These are phyloP conservation scores for Gorsachius magnificus DNA, from an alignment of 2,797 vertebrate species.

Conservation along the genomic window DNA sequence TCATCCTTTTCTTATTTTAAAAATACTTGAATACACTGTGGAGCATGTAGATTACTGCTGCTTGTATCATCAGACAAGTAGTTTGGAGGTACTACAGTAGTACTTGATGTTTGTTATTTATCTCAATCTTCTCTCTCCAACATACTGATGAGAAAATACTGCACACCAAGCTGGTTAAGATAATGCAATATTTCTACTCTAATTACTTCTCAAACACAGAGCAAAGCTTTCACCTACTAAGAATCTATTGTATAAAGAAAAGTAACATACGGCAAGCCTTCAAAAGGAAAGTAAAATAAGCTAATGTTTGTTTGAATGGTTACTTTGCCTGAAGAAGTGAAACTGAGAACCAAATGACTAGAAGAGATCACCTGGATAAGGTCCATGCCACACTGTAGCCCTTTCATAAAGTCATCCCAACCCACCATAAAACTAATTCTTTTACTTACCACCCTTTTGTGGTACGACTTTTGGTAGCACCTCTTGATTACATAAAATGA, in stretches of 20 bases:
- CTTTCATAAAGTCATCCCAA: neutral
- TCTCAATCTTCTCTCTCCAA: neutral
- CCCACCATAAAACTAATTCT: neutral
- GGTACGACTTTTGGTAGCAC: neutral
- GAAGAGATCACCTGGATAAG: neutral
- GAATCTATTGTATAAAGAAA: neutral
- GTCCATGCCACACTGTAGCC: neutral
- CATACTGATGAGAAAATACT: neutral
- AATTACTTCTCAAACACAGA: neutral
- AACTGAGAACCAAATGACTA: neutral
- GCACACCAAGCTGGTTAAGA: neutral
- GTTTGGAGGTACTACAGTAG: neutral
- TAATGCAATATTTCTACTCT: neutral
- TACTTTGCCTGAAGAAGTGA: neutral
- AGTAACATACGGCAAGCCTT: neutral
- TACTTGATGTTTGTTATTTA: neutral
- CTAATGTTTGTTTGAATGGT: neutral
- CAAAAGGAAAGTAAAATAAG: neutral
- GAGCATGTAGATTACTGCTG: neutral
- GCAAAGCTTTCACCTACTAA: neutral
- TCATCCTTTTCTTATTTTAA: neutral
- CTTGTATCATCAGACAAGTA: neutral
- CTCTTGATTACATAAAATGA: neutral
- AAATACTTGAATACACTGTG: neutral
- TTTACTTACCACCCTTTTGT: neutral